These are phyloP conservation scores for Epirrhoe alternata DNA, from an alignment of 2,888 invertebrate species.

Conservation along the genomic window DNA sequence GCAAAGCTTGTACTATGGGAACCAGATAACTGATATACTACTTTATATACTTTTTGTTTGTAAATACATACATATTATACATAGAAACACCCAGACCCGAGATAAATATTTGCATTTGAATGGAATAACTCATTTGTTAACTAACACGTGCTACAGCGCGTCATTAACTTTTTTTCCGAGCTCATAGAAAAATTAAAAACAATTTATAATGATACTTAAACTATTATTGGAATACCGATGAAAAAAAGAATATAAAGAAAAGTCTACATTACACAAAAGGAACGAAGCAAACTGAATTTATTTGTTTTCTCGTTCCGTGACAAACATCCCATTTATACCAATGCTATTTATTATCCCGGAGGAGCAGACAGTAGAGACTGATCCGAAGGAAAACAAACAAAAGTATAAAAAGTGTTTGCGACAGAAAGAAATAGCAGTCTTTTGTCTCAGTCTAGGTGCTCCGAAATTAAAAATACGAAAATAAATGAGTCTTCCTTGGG, in stretches of 20 bases:
- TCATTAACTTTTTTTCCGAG: too few species aligned
- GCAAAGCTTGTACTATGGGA: too few species aligned
- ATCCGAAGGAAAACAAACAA: constrained; percentile 48
- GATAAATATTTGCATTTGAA: too few species aligned
- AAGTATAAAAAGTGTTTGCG: constrained; percentile 44
- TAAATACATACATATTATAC: too few species aligned
- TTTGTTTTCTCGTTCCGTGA: constrained; percentile 20
- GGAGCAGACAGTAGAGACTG: constrained; percentile 2
- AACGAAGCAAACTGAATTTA: constrained; percentile 1
- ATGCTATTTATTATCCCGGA: constrained; percentile 22
- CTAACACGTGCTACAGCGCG: background rate
- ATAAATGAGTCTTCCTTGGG: background rate
- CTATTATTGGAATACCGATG: too few species aligned
- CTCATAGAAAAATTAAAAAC: too few species aligned
- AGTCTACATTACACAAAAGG: background rate
- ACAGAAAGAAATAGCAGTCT: constrained; percentile 32
- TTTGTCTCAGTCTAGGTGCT: constrained; percentile 22
- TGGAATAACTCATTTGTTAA: background rate
- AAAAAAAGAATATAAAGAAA: background rate
- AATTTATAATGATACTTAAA: too few species aligned
- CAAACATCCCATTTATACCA: constrained; percentile 18
- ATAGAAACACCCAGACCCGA: too few species aligned
- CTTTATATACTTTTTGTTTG: too few species aligned
- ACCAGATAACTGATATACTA: too few species aligned
- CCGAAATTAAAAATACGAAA: constrained; percentile 22